Conservation (phyloP, 2,888 invertebrate species). For the Seira musarum region DNA sequence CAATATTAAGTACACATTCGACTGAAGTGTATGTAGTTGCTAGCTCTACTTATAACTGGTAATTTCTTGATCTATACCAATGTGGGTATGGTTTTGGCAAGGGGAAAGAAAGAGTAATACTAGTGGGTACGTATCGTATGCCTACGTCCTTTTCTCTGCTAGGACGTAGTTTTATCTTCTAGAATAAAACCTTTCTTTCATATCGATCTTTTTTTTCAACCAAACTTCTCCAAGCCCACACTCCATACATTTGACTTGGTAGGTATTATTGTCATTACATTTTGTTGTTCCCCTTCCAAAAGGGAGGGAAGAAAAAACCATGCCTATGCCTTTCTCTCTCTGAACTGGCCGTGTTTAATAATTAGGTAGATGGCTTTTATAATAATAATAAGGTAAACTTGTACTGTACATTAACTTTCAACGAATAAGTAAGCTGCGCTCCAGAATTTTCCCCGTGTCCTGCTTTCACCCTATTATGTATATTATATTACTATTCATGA, state of each 20-base stretch:
- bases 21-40: no score
- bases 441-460: no score
- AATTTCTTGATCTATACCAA: no score
- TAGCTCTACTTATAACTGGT: no score
- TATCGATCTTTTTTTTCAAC: conserved; percentile 62
- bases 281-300: background rate
- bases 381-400: background rate
- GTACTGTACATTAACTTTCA: background rate
- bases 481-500: no score
- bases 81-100: no score
- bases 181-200: conserved; percentile 63
- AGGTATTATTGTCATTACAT: conserved; percentile 18
- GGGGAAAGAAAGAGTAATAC: no score
- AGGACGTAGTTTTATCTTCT: no score
- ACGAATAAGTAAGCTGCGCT: background rate
- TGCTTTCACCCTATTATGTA: no score
- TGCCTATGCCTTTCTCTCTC: conserved; percentile 15
- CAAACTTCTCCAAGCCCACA: conserved; percentile 32
- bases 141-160: no score
- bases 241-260: conserved; percentile 16
- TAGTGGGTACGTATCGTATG: no score
- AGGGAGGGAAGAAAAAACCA: conserved; percentile 22
- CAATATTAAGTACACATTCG: no score
- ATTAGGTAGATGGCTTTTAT: background rate
- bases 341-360: background rate